These are phyloP conservation scores for Ellobium chinense DNA, from an alignment of 2,888 invertebrate species.

Conservation along the genomic window DNA sequence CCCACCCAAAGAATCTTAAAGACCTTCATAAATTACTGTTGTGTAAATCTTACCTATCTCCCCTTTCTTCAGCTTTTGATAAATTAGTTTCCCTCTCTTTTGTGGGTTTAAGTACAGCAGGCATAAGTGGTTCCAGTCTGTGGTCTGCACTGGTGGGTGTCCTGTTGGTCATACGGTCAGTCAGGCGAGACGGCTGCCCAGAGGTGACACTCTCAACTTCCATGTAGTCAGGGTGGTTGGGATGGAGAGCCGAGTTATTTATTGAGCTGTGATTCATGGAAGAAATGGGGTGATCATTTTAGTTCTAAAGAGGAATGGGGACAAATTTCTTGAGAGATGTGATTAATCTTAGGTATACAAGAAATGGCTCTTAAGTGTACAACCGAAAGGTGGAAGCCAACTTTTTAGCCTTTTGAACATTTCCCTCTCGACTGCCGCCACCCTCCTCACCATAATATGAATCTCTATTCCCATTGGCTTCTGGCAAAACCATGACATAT, in stretches of 20 bases:
- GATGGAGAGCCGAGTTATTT: conserved; percentile 50
- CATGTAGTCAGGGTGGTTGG: conserved; percentile 59
- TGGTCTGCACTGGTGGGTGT: conserved; percentile 17
- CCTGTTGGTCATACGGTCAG: conserved; percentile 24
- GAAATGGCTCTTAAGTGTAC: no score
- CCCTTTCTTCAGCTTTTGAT: conserved; percentile 85
- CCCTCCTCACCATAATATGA: no score
- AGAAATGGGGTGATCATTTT: background rate
- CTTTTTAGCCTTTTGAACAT: no score
- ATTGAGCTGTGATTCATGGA: background rate
- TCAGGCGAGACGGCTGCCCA: conserved; percentile 42
- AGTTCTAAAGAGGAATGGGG: background rate
- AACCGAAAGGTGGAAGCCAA: no score
- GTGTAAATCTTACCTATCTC: conserved; percentile 76
- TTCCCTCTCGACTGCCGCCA: no score
- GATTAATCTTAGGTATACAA: background rate
- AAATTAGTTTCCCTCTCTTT: conserved; percentile 85
- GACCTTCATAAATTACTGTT: no score
- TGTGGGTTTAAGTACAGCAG: conserved; percentile 82
- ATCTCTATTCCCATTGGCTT: no score
- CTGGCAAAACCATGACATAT: no score
- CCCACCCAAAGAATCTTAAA: no score
- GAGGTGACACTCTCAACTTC: conserved; percentile 66
- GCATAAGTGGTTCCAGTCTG: conserved; percentile 81
- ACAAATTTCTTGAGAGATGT: background rate